Conservation (phyloP, 2,797 vertebrate species). For the Huso huso region DNA sequence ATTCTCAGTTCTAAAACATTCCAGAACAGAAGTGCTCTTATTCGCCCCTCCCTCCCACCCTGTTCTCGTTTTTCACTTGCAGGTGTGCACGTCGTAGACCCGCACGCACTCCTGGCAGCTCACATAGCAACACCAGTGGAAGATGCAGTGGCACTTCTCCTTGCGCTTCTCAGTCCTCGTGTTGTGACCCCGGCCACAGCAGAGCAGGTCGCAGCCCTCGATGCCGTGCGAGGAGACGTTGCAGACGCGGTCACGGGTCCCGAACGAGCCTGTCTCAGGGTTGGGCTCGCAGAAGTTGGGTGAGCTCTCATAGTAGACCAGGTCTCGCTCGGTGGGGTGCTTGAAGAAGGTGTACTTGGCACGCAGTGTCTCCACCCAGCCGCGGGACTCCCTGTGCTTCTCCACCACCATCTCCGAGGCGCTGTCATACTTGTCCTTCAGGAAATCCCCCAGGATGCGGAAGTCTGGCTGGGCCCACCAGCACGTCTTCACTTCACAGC, state of each 20-base stretch:
- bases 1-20: slow-evolving; percentile 1
- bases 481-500: slow-evolving; percentile 96
- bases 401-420: slow-evolving; percentile 98
- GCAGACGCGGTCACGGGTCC: slow-evolving; percentile 86
- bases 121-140: slow-evolving; percentile 97
- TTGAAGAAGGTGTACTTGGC: slow-evolving; percentile 95
- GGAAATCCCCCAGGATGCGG: slow-evolving; percentile 86
- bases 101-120: slow-evolving; percentile 92
- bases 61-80: slow-evolving; percentile 64
- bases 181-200: slow-evolving; percentile 94
- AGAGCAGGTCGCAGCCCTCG: slow-evolving; percentile 92
- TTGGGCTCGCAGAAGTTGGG: slow-evolving; percentile 97
- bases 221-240: slow-evolving; percentile 95
- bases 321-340: slow-evolving; percentile 86
- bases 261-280: slow-evolving; percentile 87
- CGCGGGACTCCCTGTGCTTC: slow-evolving; percentile 86
- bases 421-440: slow-evolving; percentile 97
- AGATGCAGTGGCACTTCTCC: slow-evolving; percentile 96
- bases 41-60: slow-evolving; percentile 7
- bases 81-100: slow-evolving; percentile 91
- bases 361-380: slow-evolving; percentile 89
- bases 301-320: slow-evolving; percentile 94
- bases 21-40: slow-evolving; percentile 40
- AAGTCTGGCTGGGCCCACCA: slow-evolving; percentile 98
- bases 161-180: slow-evolving; percentile 93